phyloP scores from a whole-genome alignment of 2,888 invertebrate species.

The Cataglyphis cursor region DNA sequence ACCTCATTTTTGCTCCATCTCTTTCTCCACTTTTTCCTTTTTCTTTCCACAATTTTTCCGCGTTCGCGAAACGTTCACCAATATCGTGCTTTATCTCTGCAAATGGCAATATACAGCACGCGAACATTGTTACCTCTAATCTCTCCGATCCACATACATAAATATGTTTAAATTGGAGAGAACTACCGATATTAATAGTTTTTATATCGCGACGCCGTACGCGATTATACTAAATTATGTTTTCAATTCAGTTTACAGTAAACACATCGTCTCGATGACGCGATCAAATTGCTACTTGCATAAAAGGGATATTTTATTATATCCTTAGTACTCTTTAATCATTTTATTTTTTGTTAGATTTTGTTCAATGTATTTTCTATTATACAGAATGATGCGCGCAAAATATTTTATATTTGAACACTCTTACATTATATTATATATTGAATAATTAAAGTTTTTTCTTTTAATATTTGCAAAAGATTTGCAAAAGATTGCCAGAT shows the following conservation, averaged over 20 bases:
- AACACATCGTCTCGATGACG: conserved; percentile 21
- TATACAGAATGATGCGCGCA: background rate
- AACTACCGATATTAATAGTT: conserved; percentile 42
- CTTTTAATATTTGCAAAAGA: conserved; percentile 2
- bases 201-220: conserved; percentile 8
- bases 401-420: background rate
- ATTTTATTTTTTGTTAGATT: background rate
- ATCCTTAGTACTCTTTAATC: background rate
- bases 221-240: conserved; percentile 39
- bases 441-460: conserved; percentile 4
- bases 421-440: background rate
- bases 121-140: conserved; percentile 40
- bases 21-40: background rate
- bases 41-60: conserved; percentile 8
- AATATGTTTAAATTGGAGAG: conserved; percentile 44
- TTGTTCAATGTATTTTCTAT: background rate
- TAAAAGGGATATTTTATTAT: conserved; percentile 8
- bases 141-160: conserved; percentile 48
- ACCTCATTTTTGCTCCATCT: background rate
- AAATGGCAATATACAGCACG: conserved; percentile 38
- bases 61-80: conserved; percentile 4
- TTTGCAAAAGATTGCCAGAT: background rate
- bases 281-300: conserved; percentile 1
- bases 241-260: conserved; percentile 4
- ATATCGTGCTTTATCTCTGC: conserved; percentile 48